Evolutionary conservation across 2,113 vertebrate species (phyloP), one percentile per base, ranked within the genome.

Genomic region (Solenodon paradoxus): DNA sequence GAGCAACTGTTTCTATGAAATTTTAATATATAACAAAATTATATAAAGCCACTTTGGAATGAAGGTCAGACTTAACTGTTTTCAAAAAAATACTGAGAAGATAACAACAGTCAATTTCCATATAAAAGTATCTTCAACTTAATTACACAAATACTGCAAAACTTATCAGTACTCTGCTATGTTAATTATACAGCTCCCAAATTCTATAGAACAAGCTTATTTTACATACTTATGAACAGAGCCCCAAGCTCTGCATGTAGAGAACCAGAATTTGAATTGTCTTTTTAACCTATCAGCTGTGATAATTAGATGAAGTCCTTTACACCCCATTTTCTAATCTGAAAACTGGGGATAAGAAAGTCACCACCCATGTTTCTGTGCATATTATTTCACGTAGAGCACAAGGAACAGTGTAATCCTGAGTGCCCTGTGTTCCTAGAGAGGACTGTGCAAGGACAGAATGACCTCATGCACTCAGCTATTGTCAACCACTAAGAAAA

Each of bases 281-380:
- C 19, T 91, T 92, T 81, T 40, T 9, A 40, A 68, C 20, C 61
- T 47, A 72, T 11, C 7, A 64, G 40, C 17, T 88, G 53, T 57
- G 7, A 53, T 45, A 90, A 94, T 79, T 80, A 53, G 53, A 82
- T 24, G 66, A 64, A 88, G 42, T 55, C 9, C 20, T n/a, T 78
- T 92, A 59, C 83, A 20, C 24, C 32, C 68, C 69, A 40, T 84
- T 78, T 92, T 84, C 35, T 84, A 92, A 86, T 61, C 32, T 89
- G 51, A 68, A 82, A 88, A 92, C 66, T 40, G 45, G 26, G 11
- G 26, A 78, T 89, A 94, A 75, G 51, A 51, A 95, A 49, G 19
- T 88, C 45, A 9, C 30, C 1, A 24, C 42, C 5, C 12, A 28
- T 30, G 64, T 47, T 90, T 86, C 71, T 64, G 2, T 90, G 53